Base-by-base conservation (phyloP, 2,797 vertebrate genomes). In the Acrossocheilus wenchowensis region DNA sequence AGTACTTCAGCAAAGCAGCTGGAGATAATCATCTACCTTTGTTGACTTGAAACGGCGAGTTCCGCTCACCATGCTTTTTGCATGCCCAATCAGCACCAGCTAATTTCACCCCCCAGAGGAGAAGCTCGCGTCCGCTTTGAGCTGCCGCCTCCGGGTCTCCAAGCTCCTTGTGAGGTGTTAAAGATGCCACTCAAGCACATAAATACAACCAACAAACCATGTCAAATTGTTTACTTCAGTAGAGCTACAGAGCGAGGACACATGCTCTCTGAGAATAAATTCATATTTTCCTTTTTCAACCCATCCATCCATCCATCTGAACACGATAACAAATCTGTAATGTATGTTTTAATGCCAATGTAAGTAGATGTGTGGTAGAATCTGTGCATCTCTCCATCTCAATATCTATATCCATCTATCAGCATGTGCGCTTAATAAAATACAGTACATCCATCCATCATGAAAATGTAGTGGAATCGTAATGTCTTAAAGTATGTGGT, bases 191-290 rank as follows among this genome's bases (percentile, higher is more conserved):
- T 92, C 86, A 87, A 92, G 91, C 90, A 90, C 91, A 90, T 91
- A 91, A 93, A 93, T 89, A 90, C 85, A 85, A 82, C 83, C 89
- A 93, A 90, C 89, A 91, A 92, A 84, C 92, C 90, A 81, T 90
- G 90, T 43, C 89, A 89, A 82, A 93, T 73, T 91, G 90, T 92
- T 93, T 90, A 81, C 72, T 69, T 91, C 91, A 90, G 50, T 10
- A 82, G 26, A 84, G n/a, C 8, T 43, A 74, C 30, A 52, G 30
- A 54, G 1, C 21, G 5, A 75, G 43, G 2, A 68, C 64, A 36
- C 64, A 68, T 68, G 30, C 64, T 68, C 30, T 9, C 14, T 9
- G 30, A 36, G 15, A 36, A 68, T 3, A 68, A 36, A 68, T 9
- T 19, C 30, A 36, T 68, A 36, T 66, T 60, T n/a, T 36, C 15